A percentile compares a stretch with the other conserved stretches of the same genome.
These are phyloP conservation scores for Holothuria scabra DNA, from an alignment of 53 echinoderm and acorn worm genomes.

Conservation along the genomic window DNA sequence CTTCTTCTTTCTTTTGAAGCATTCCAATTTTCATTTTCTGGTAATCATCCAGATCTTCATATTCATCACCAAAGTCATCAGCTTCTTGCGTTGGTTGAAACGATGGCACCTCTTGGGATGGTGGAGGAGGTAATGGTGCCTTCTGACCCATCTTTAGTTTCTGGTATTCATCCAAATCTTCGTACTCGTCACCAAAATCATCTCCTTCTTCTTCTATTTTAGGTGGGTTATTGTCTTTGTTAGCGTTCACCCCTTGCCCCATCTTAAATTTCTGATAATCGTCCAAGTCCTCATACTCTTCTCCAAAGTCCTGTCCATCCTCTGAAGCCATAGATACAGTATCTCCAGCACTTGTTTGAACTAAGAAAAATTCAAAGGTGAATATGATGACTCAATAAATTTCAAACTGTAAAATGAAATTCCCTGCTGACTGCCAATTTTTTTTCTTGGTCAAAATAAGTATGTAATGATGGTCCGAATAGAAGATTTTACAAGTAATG, in stretches of 20 bases:
- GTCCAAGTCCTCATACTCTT: constrained; percentile 76
- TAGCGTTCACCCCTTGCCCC: not conserved
- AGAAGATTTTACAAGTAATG: no score
- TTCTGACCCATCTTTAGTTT: constrained; percentile 43
- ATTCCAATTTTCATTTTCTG: constrained; percentile 21
- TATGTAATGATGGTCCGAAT: no score
- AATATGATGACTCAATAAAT: no score
- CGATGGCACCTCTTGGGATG: constrained; percentile 5
- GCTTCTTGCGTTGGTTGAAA: constrained; percentile 42
- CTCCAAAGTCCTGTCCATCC: constrained; percentile 65
- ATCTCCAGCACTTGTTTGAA: constrained; percentile 12
- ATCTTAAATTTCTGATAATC: constrained; percentile 65
- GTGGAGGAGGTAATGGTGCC: not conserved
- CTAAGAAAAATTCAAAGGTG: not conserved
- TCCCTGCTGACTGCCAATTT: no score
- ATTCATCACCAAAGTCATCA: constrained; percentile 59
- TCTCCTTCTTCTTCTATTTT: constrained; percentile 45
- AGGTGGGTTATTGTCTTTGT: constrained; percentile 31
- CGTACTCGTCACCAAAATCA: constrained; percentile 76
- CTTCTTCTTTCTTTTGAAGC: not conserved
- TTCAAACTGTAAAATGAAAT: no score
- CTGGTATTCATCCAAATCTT: constrained; percentile 75
- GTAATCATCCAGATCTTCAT: constrained; percentile 56
- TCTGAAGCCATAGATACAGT: constrained; percentile 6
- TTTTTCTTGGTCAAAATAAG: no score